A percentile compares a stretch with the other conserved stretches of the same genome.
phyloP scores from a whole-genome alignment of 2,113 vertebrate genomes.

The Dissostichus mawsoni region DNA sequence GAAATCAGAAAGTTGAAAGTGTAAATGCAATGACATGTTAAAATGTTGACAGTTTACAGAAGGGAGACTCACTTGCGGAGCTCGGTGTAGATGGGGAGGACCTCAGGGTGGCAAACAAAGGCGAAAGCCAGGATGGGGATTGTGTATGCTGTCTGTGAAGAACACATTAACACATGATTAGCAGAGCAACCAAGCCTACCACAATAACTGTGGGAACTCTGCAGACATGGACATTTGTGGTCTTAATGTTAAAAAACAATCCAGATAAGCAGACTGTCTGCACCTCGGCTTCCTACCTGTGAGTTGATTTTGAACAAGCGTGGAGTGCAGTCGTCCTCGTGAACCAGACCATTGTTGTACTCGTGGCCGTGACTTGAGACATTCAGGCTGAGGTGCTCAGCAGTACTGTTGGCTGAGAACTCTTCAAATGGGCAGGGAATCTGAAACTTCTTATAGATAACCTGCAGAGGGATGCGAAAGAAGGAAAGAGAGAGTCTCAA shows the following conservation, averaged over 20 bases:
- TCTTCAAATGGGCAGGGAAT: conserved; percentile 90
- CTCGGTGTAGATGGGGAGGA: conserved; percentile 98
- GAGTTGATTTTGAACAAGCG: conserved; percentile 93
- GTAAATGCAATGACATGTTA: background rate
- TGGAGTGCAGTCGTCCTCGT: conserved; percentile 81
- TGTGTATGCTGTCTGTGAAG: conserved; percentile 93
- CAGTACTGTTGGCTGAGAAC: conserved; percentile 81
- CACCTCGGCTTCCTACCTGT: conserved; percentile 84
- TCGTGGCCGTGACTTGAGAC: conserved; percentile 58
- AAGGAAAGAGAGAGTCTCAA: background rate
- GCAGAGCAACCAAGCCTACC: background rate
- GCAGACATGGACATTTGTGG: background rate
- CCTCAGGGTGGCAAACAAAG: conserved; percentile 98
- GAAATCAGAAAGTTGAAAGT: conserved; percentile 50
- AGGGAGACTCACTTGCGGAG: conserved; percentile 91
- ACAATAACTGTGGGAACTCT: conserved; percentile 15
- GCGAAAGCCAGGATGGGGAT: conserved; percentile 98
- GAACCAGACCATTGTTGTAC: conserved; percentile 72
- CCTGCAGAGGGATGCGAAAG: conserved; percentile 80
- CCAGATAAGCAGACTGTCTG: background rate
- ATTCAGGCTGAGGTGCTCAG: conserved; percentile 47
- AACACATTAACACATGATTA: conserved; percentile 37
- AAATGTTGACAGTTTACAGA: conserved; percentile 9
- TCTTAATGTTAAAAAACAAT: background rate
- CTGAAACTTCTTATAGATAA: conserved; percentile 97